Percentiles rank a stretch among this genome's conserved stretches.
Conservation (phyloP, 2,113 vertebrate genomes). For the Polyodon spathula region DNA sequence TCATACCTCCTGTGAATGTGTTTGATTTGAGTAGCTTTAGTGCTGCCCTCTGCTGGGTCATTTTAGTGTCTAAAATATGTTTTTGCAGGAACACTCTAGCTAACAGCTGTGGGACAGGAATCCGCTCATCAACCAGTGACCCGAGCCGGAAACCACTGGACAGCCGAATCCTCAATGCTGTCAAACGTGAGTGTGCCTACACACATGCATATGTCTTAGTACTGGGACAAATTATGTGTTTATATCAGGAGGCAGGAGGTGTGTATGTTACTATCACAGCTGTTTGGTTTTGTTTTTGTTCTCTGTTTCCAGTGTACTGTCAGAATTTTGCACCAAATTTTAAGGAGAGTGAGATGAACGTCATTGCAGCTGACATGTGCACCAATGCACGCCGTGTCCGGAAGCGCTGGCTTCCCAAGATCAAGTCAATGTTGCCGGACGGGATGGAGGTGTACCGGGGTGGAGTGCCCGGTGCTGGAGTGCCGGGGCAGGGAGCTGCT, state of each 20-base stretch:
- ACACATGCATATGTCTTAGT: too few relatives aligned
- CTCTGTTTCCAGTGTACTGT: conserved; percentile 93
- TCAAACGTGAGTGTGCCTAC: conserved; percentile 71
- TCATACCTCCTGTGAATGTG: too few relatives aligned
- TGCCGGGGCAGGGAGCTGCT: conserved; percentile 37
- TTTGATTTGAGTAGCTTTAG: too few relatives aligned
- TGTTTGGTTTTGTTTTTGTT: too few relatives aligned
- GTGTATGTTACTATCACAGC: too few relatives aligned
- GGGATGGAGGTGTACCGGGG: conserved; percentile 92
- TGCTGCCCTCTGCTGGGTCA: too few relatives aligned
- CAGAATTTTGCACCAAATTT: conserved; percentile 98
- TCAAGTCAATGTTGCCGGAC: conserved; percentile 94
- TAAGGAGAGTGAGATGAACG: conserved; percentile 98
- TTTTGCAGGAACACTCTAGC: conserved; percentile 61
- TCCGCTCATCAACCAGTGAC: conserved; percentile 66
- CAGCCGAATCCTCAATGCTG: conserved; percentile 66
- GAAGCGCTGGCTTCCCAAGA: conserved; percentile 96
- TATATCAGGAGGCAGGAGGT: too few relatives aligned
- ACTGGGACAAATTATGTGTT: too few relatives aligned
- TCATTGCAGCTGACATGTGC: conserved; percentile 97
- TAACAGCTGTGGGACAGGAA: conserved; percentile 69
- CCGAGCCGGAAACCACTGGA: conserved; percentile 68
- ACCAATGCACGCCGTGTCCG: conserved; percentile 92
- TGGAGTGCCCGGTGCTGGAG: conserved; percentile 60
- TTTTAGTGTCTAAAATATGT: too few relatives aligned